phyloP scores from a whole-genome alignment of 2,113 vertebrate species.

The Albula glossodonta region DNA sequence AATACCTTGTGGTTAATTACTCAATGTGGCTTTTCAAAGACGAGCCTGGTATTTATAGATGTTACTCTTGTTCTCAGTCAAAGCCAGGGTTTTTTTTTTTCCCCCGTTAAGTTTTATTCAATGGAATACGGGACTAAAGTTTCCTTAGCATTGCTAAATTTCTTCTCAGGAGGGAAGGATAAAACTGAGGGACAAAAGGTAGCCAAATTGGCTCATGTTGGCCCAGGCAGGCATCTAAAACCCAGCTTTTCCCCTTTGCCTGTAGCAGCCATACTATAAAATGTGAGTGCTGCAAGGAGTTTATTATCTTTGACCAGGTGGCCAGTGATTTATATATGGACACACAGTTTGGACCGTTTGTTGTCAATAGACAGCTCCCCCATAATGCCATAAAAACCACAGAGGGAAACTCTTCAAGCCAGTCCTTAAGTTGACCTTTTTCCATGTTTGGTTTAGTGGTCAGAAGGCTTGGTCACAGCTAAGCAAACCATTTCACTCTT shows the following conservation, averaged over 20 bases:
- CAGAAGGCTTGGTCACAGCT: slow-evolving; percentile 7
- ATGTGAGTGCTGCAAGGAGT: slow-evolving; percentile 60
- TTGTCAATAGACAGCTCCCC: slow-evolving; percentile 44
- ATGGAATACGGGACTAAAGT: slow-evolving; percentile 38
- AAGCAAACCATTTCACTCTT: background rate
- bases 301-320: slow-evolving; percentile 78
- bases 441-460: background rate
- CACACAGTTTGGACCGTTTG: slow-evolving; percentile 42
- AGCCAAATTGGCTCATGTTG: background rate
- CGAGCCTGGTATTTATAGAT: slow-evolving; percentile 24
- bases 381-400: slow-evolving; percentile 31
- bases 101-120: slow-evolving; percentile 13
- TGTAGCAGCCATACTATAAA: slow-evolving; percentile 67
- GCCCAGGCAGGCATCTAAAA: background rate
- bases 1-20: slow-evolving; percentile 37
- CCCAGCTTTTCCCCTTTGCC: slow-evolving; percentile 33
- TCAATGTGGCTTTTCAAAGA: slow-evolving; percentile 24
- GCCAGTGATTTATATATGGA: slow-evolving; percentile 53
- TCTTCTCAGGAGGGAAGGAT: slow-evolving; percentile 44
- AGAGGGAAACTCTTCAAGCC: background rate
- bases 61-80: background rate
- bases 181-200: slow-evolving; percentile 56
- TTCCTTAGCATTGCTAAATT: slow-evolving; percentile 30
- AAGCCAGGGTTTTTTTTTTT: slow-evolving; percentile 15
- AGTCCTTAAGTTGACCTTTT: slow-evolving; percentile 26